These are phyloP conservation scores for Clarias pachynema DNA, from an alignment of 2,797 vertebrate genomes.

Conservation along the genomic window DNA sequence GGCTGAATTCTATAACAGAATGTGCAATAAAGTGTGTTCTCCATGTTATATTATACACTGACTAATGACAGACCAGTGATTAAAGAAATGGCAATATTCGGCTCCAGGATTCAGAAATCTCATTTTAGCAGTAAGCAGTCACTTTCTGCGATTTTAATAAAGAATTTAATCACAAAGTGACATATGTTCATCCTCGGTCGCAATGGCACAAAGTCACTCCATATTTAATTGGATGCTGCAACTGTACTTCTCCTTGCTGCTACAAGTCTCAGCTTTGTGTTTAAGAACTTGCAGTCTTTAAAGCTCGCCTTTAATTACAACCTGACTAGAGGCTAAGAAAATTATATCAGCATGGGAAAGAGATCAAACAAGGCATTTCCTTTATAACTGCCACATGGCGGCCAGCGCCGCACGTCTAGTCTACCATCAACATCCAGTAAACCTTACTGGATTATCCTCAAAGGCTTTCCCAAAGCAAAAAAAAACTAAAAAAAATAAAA, in stretches of 20 bases:
- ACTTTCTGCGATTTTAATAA: neutral
- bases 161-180: neutral
- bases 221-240: neutral
- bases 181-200: neutral
- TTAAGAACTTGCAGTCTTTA: constrained; percentile 26
- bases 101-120: neutral
- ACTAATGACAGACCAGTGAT: neutral
- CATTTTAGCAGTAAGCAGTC: no score
- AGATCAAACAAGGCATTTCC: constrained; percentile 42
- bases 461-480: neutral
- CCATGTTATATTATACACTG: neutral
- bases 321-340: constrained; percentile 33
- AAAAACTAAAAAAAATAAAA: neutral
- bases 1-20: neutral
- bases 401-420: constrained; percentile 11
- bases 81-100: neutral
- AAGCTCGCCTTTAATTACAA: constrained; percentile 43
- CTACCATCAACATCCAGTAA: neutral
- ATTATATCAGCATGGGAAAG: constrained; percentile 31
- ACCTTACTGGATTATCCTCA: neutral
- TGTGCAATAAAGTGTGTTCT: neutral
- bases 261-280: constrained; percentile 18
- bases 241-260: neutral
- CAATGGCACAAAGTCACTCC: neutral
- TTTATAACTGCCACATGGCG: constrained; percentile 30